Base-by-base conservation (phyloP, 2,888 invertebrate species). In the Argynnis bischoffii region DNA sequence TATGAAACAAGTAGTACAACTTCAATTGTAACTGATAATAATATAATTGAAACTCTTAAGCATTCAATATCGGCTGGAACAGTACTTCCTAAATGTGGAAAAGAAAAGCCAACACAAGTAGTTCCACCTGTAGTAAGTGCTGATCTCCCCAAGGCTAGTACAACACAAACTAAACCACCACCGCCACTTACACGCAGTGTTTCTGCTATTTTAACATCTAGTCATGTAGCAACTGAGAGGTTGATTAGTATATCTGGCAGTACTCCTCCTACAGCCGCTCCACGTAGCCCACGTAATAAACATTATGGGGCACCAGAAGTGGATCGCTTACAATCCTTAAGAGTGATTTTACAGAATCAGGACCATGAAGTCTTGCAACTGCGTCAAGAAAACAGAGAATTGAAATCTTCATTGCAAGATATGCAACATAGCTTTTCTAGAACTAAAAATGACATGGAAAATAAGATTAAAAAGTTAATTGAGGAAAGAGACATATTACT, bases 1-100 rank as follows among this genome's bases (percentile, higher is more conserved):
- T 92, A 92, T 77, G 92, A 92, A 79, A 91, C 92, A 50, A 87
- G 88, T 3, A 92, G 91, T 75, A 77, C 84, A 66, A 82, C 82
- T 18, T 90, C 91, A 16, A 78, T 80, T 1, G 76, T 82, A n/a
- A 84, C 83, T 14, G 90, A 89, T 4, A 82, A 89, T 4, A 82
- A 70, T 71, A 75, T 82, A 73, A 76, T 81, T 51, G 77, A 74
- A 26, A 79, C 80, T 26, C 84, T 85, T 1, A 89, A 85, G 75
- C 85, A 86, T 41, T 81, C 85, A 1, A 65, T 82, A 55, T 89
- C 88, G 57, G 74, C 79, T n/a, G 84, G 82, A 3, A 82, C 85
- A 16, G 74, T 87, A 53, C 75, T 76, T 59, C 72, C 77, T 13
- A 76, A 77, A 63, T 74, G 71, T 66, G 70, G 64, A 2, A 87